Evolutionary conservation across 2,888 invertebrate genomes (phyloP).

Genomic region (Barypeithes pellucidus): DNA sequence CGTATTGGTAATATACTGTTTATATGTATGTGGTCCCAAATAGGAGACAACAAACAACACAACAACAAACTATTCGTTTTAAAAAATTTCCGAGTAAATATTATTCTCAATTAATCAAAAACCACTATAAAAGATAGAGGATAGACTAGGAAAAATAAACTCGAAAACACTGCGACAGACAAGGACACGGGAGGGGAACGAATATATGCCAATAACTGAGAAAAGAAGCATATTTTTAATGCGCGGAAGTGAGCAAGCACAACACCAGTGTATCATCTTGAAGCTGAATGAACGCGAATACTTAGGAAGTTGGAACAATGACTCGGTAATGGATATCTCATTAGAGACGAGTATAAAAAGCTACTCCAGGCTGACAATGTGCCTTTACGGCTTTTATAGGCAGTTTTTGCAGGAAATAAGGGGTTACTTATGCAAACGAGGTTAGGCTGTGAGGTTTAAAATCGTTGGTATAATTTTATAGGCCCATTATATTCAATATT

Average conservation of each 20-base stretch:
- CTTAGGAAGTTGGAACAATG: constrained; percentile 49
- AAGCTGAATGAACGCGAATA: constrained; percentile 33
- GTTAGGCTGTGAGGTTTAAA: neutral
- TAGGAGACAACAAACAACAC: no score
- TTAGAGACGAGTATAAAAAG: constrained; percentile 51
- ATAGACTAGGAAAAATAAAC: neutral
- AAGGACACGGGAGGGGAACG: neutral
- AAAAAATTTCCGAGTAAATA: no score
- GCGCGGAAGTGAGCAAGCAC: neutral
- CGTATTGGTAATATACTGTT: no score
- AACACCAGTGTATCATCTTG: constrained; percentile 15
- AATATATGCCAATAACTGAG: neutral
- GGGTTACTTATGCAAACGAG: constrained; percentile 17
- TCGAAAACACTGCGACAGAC: neutral
- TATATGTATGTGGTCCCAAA: no score
- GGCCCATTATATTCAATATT: neutral
- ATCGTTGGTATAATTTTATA: constrained; percentile 1
- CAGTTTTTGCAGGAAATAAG: constrained; percentile 35
- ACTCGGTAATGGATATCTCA: constrained; percentile 51
- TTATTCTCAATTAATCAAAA: no score
- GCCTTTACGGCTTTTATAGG: constrained; percentile 43
- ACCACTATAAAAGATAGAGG: neutral
- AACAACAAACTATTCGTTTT: no score
- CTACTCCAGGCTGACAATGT: constrained; percentile 47
- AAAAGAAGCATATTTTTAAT: neutral